Evolutionary conservation across 2,797 vertebrate species (phyloP).

Genomic region (Sebastiscus tertius): DNA sequence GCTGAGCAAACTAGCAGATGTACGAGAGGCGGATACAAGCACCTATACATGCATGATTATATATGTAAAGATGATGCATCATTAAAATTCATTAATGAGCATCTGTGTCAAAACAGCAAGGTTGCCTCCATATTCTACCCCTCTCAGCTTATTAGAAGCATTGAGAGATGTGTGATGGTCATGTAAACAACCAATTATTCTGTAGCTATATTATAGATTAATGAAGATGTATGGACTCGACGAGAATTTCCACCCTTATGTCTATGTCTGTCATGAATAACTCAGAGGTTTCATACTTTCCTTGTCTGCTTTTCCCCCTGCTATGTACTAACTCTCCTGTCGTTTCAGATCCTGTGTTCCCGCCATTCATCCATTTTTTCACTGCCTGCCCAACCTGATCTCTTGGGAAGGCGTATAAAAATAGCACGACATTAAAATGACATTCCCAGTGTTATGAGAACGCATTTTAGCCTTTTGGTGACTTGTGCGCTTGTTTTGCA

Average conservation of each 20-base stretch:
- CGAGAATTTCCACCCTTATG: not conserved
- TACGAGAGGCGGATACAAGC: not conserved
- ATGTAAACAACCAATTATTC: conserved; percentile 3
- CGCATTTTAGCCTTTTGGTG: no score
- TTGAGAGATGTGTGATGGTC: conserved; percentile 1
- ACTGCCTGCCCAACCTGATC: not conserved
- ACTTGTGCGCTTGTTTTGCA: not conserved
- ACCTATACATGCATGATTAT: conserved; percentile 11
- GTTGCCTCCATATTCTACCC: not conserved
- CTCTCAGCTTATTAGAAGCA: not conserved
- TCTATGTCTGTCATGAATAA: conserved; percentile 50
- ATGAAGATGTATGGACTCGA: conserved; percentile 26
- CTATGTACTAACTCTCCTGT: not conserved
- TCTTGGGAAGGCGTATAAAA: not conserved
- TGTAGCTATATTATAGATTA: conserved; percentile 25
- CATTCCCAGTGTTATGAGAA: no score
- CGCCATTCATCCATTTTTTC: not conserved
- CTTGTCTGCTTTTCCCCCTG: not conserved
- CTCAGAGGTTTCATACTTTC: not conserved
- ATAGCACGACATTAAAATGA: no score
- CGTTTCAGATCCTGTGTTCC: not conserved
- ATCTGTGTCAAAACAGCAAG: conserved; percentile 22
- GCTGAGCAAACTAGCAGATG: conserved; percentile 27
- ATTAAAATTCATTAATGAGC: conserved; percentile 31
- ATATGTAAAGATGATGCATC: conserved; percentile 9